A percentile compares a stretch with the other conserved stretches of the same genome.
Evolutionary conservation across 2,797 vertebrate species (phyloP).

Genomic region (Gymnoscopelus microlampas): DNA sequence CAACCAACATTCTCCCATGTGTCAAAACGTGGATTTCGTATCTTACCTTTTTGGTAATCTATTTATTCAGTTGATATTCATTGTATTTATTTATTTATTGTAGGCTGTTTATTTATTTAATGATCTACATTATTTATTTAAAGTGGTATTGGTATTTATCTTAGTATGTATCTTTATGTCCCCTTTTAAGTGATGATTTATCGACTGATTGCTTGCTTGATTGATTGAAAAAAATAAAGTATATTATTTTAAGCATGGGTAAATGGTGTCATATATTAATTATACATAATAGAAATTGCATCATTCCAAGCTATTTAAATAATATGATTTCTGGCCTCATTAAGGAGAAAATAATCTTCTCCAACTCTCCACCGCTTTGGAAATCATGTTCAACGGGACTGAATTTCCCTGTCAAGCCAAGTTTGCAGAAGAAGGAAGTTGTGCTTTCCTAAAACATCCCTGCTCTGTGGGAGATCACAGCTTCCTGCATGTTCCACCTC

Average conservation of each 20-base stretch:
- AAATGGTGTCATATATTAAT: background rate
- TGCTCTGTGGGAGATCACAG: constrained; percentile 42
- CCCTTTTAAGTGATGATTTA: too few relatives aligned
- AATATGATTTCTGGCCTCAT: background rate
- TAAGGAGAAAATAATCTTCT: constrained; percentile 8
- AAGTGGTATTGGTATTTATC: background rate
- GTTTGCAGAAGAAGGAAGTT: constrained; percentile 69
- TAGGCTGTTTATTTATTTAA: constrained; percentile 67
- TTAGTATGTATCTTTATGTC: too few relatives aligned
- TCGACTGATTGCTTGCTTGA: too few relatives aligned
- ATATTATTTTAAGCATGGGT: too few relatives aligned
- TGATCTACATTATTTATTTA: constrained; percentile 19
- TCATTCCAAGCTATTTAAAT: background rate
- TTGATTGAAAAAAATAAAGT: too few relatives aligned
- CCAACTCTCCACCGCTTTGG: constrained; percentile 38
- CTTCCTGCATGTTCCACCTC: constrained; percentile 56
- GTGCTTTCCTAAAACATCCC: constrained; percentile 83
- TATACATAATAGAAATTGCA: background rate
- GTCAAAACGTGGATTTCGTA: constrained; percentile 34
- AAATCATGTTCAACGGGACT: constrained; percentile 38
- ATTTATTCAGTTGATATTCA: constrained; percentile 68
- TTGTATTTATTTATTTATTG: constrained; percentile 76
- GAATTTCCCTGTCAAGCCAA: constrained; percentile 60
- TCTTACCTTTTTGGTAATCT: constrained; percentile 18
- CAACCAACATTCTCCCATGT: too few relatives aligned